Percentiles rank a stretch among this genome's conserved stretches.
phyloP scores from a whole-genome alignment of 2,888 invertebrate genomes.

The Eristalis tenax region DNA sequence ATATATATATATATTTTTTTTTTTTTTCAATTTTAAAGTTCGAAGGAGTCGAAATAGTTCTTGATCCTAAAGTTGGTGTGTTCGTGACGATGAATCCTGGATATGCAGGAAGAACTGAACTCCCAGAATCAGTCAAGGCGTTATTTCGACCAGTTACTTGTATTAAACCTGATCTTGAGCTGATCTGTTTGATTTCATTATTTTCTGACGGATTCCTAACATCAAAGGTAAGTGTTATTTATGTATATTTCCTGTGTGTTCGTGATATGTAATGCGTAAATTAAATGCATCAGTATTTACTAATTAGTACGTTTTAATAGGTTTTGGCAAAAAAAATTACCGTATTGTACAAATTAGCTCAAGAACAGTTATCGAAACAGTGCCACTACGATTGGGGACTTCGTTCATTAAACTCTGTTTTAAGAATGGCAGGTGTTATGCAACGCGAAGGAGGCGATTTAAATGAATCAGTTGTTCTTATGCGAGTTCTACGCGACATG shows the following conservation, averaged over 20 bases:
- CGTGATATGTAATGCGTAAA: neutral
- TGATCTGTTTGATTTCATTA: conserved; percentile 95
- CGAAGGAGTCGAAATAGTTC: conserved; percentile 90
- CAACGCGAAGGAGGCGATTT: conserved; percentile 90
- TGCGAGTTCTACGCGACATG: conserved; percentile 95
- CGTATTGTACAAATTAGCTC: conserved; percentile 91
- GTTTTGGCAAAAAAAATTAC: conserved; percentile 96
- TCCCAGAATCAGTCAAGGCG: conserved; percentile 96
- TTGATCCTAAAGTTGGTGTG: conserved; percentile 93
- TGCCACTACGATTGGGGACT: conserved; percentile 97
- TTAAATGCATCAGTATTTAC: neutral
- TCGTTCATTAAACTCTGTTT: conserved; percentile 93
- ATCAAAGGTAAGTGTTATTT: conserved; percentile 86
- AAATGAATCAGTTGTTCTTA: conserved; percentile 92
- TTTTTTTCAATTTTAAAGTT: conserved; percentile 86
- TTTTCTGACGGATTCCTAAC: conserved; percentile 96
- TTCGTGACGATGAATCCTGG: conserved; percentile 98
- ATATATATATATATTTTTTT: too few relatives aligned
- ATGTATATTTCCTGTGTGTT: neutral
- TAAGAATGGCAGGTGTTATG: conserved; percentile 95
- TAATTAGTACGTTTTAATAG: conserved; percentile 75
- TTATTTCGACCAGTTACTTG: conserved; percentile 95
- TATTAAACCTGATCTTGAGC: conserved; percentile 93
- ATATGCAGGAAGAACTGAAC: conserved; percentile 94
- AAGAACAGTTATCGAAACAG: conserved; percentile 94